Percentiles rank a stretch among this genome's conserved stretches.
These are phyloP conservation scores for Adelognathus sp. DNA, from an alignment of 2,888 invertebrate genomes.

Conservation along the genomic window DNA sequence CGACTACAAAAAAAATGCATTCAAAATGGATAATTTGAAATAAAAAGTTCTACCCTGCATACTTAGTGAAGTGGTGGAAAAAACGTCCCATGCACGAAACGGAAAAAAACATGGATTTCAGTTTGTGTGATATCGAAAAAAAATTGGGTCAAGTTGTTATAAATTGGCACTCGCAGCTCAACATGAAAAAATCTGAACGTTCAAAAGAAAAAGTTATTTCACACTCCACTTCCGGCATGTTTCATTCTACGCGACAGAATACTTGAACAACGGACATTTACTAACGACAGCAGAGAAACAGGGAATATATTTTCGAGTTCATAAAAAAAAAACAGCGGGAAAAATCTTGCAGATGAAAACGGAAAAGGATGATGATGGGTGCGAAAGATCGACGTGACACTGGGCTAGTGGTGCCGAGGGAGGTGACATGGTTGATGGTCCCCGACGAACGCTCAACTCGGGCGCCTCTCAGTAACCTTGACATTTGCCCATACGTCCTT, in stretches of 20 bases:
- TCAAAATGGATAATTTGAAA: too few relatives aligned
- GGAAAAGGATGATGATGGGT: not conserved
- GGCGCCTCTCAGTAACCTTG: conserved; percentile 40
- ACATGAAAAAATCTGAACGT: too few relatives aligned
- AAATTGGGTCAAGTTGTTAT: too few relatives aligned
- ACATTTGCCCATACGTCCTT: conserved; percentile 45
- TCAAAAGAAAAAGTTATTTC: too few relatives aligned
- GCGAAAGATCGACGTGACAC: conserved; percentile 5
- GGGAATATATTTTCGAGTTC: not conserved
- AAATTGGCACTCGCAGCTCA: too few relatives aligned
- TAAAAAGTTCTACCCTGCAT: too few relatives aligned
- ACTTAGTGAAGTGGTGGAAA: too few relatives aligned
- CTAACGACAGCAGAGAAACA: not conserved
- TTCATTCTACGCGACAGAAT: not conserved
- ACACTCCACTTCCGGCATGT: not conserved
- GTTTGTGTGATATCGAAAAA: too few relatives aligned
- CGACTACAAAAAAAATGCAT: too few relatives aligned
- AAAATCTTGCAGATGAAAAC: not conserved
- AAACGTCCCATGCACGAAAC: too few relatives aligned
- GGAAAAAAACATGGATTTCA: too few relatives aligned
- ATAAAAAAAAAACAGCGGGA: not conserved
- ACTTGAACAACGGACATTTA: not conserved
- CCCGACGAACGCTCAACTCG: conserved; percentile 31
- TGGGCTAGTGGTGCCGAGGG: not conserved
- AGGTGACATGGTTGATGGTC: conserved; percentile 40